These are phyloP conservation scores for Gorsachius goisagi DNA, from an alignment of 2,113 vertebrate genomes.

Conservation along the genomic window DNA sequence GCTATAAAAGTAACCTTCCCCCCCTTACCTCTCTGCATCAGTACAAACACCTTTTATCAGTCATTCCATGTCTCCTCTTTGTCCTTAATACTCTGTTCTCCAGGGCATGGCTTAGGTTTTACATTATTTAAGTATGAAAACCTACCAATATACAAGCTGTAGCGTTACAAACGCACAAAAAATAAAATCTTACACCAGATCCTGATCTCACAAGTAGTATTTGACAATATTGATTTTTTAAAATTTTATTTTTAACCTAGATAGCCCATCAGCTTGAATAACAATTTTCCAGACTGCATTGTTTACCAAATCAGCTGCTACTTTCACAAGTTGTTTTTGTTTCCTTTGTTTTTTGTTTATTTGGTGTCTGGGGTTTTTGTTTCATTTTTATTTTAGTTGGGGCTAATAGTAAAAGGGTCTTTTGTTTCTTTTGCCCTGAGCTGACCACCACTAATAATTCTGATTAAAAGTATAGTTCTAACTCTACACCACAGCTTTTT, in stretches of 20 bases:
- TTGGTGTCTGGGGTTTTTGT: neutral
- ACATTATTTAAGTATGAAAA: neutral
- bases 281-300: neutral
- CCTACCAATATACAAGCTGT: neutral
- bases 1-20: neutral
- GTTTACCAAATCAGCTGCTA: neutral
- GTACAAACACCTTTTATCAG: neutral
- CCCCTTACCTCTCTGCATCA: neutral
- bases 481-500: neutral
- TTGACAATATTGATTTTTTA: neutral
- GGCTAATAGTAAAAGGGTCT: neutral
- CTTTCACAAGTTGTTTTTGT: neutral
- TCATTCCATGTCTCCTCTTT: neutral
- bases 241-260: neutral
- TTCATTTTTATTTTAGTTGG: neutral
- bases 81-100: neutral
- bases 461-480: neutral
- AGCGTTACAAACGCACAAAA: neutral
- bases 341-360: neutral
- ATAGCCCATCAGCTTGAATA: neutral
- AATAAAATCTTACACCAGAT: neutral
- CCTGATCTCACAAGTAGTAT: neutral
- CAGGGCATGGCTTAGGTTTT: neutral
- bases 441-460: neutral
- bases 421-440: neutral